Base-by-base conservation (phyloP, 2,888 invertebrate genomes). In the Emmelina monodactyla region DNA sequence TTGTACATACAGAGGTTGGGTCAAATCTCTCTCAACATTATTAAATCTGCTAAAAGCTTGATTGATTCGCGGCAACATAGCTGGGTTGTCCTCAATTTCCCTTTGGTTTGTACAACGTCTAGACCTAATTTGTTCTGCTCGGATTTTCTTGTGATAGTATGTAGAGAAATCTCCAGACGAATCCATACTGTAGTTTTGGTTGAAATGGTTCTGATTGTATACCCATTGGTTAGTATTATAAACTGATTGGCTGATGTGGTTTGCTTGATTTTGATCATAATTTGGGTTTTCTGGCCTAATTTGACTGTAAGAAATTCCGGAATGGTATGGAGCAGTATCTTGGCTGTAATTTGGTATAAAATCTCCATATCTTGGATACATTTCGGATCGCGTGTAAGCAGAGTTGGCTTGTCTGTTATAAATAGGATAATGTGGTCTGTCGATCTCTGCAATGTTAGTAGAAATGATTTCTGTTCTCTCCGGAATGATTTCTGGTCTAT, bases 81-180 rank as follows among this genome's bases (percentile, higher is more conserved):
- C 9, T 7, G 9, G 11, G 12, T 29, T 14, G 12, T 7, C 4
- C 5, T 4, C 9, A 29, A 4, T 3, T 29, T 25, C 25, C 11
- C 25, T 25, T 25, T 25, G 25, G n/a, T 7, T n/a, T 25, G 11
- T 25, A n/a, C n/a, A 32, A 37, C 12, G 31, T 31, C 15, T 14
- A 3, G n/a, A 33, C 32, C 28, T 22, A 5, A 60, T 46, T 37
- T 60, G 53, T 19, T 66, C 62, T 0, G 53, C 49, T 2, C 59
- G 46, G 1, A 62, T 61, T 37, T 63, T 62, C 42, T 68, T 66
- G 29, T 66, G 65, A 37, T 58, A 62, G 33, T 65, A 63, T 5
- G 52, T 50, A 0, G 53, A 42, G 7, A 42, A 49, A 14, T 41
- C 35, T 15, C 25, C 22, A 28, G 35, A 40, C 14, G 14, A 30